Base-by-base conservation (phyloP, 2,797 vertebrate species). In the Bothrops alternatus region DNA sequence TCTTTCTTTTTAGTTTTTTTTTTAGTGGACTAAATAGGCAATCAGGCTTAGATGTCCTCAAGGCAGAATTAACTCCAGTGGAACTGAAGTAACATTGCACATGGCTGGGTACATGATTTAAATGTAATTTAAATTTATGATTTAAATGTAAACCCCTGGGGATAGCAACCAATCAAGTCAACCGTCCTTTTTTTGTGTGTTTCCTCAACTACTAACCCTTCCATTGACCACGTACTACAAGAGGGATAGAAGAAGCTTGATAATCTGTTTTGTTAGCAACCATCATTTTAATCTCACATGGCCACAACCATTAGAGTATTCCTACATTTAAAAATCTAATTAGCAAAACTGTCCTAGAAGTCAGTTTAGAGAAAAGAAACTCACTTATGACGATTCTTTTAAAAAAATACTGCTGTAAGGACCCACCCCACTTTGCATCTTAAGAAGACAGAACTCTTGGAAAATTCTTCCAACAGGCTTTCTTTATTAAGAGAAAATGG, bases 341-440 rank as follows among this genome's bases (percentile, higher is more conserved):
- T 28, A 53, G 56, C 37, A 16, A 78, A 87, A n/a, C 0, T 61
- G 42, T 53, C 65, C 25, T 56, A 32, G 61, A 57, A 73, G 63
- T 28, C 32, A 88, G 7, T 65, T 60, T 3, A 86, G 55, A 13
- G 57, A 16, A 42, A 93, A 32, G 65, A 88, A 63, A 1, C 1
- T 87, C 32, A 73, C 32, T 78, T 4, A 78, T 42, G 73, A 25
- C 37, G 78, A 73, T 88, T 90, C 92, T 94, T 90, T 90, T 96
- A 86, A 50, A 91, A 32, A 93, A 95, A 93, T 90, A 37, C 16
- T 47, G 32, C 32, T 32, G 32, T 32, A 32, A 32, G 32, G 32
- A 32, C 32, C 32, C 32, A 32, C 32, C 32, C 32, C 32, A 32
- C 32, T 32, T 32, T 32, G 32, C 32, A 32, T 32, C 32, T 32